Evolutionary conservation across 2,113 vertebrate genomes (phyloP).

Genomic region (Upupa epops): DNA sequence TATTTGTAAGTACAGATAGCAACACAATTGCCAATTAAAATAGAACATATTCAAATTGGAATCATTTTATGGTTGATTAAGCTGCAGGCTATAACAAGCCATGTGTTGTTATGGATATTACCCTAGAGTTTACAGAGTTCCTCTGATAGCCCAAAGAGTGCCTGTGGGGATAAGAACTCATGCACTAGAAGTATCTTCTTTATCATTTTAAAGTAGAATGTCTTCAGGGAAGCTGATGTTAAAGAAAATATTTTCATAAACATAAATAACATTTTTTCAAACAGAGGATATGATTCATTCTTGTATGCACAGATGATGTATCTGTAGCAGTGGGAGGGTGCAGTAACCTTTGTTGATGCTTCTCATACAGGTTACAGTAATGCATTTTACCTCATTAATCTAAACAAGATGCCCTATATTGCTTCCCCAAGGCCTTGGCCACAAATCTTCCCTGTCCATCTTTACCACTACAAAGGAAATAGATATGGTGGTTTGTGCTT

Average conservation of each 20-base stretch:
- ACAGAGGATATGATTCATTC: neutral
- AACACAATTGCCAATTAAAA: constrained; percentile 37
- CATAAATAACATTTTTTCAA: neutral
- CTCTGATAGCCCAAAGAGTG: neutral
- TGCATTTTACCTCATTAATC: neutral
- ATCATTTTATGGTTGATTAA: constrained; percentile 33
- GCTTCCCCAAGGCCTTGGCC: neutral
- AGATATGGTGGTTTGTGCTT: neutral
- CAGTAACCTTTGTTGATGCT: neutral
- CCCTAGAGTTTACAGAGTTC: neutral
- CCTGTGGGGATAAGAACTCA: neutral
- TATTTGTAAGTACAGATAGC: constrained; percentile 6
- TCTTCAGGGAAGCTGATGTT: neutral
- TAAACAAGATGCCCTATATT: neutral
- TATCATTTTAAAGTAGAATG: neutral
- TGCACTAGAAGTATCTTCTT: neutral
- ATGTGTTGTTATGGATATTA: neutral
- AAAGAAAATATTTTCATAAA: neutral
- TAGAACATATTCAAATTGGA: constrained; percentile 5
- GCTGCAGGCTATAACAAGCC: neutral
- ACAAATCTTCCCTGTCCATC: neutral
- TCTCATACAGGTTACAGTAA: neutral
- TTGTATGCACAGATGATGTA: neutral
- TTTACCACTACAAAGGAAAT: neutral
- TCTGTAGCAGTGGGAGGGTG: neutral